Conservation (phyloP, 2,888 invertebrate genomes). For the Chirona hameri region DNA sequence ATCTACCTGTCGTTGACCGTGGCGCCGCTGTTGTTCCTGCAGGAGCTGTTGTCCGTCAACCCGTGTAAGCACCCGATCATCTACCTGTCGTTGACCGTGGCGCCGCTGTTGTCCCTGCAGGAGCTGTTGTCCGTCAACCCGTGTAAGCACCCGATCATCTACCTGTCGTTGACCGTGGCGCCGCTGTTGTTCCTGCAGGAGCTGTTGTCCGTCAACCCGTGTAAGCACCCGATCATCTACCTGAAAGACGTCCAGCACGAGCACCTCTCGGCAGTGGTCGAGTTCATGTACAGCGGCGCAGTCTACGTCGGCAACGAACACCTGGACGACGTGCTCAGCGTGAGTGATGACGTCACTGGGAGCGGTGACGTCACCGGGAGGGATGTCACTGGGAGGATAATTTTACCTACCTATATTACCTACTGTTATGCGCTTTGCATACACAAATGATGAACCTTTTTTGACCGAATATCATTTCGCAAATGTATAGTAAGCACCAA, state of each 20-base stretch:
- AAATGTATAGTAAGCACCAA: no score
- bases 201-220: slow-evolving; percentile 37
- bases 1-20: no score
- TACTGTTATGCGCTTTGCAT: no score
- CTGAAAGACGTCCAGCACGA: slow-evolving; percentile 40
- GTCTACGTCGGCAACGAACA: slow-evolving; percentile 40
- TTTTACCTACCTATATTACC: no score
- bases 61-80: slow-evolving; percentile 41
- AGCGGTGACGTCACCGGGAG: no score
- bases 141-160: slow-evolving; percentile 40
- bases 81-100: slow-evolving; percentile 32
- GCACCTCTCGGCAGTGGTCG: slow-evolving; percentile 39
- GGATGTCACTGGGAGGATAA: no score
- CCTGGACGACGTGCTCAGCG: slow-evolving; percentile 39
- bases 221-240: slow-evolving; percentile 40
- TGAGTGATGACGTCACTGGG: neutral
- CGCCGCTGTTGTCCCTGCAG: neutral
- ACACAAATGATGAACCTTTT: no score
- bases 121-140: slow-evolving; percentile 37
- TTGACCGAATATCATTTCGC: no score
- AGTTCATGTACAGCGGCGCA: slow-evolving; percentile 41
- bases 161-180: slow-evolving; percentile 29
- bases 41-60: slow-evolving; percentile 35
- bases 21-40: no score
- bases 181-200: neutral